phyloP scores from a whole-genome alignment of 2,113 vertebrate species.

The Cyanoliseus patagonus region DNA sequence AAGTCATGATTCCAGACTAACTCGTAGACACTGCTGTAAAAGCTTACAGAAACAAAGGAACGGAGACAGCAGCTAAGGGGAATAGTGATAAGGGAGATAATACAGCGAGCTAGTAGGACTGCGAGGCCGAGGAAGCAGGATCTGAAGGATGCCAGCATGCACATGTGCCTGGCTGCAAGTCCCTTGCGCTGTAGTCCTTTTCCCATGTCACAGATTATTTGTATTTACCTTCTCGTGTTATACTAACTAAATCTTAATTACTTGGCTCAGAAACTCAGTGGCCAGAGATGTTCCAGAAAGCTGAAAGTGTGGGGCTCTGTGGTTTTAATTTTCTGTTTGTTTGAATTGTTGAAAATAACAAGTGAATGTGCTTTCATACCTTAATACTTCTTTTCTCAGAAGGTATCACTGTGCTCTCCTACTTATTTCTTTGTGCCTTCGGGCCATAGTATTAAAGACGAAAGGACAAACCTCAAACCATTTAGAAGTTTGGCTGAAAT shows the following conservation, averaged over 20 bases:
- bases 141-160: background rate
- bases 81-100: background rate
- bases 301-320: background rate
- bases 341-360: background rate
- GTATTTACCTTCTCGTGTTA: background rate
- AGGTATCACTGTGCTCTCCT: background rate
- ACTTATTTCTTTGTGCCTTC: background rate
- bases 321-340: background rate
- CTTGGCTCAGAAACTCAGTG: background rate
- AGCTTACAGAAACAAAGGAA: slow-evolving; percentile 2
- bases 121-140: background rate
- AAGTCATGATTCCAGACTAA: slow-evolving; percentile 1
- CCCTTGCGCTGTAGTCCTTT: background rate
- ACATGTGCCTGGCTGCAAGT: background rate
- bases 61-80: background rate
- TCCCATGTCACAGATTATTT: background rate
- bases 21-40: background rate
- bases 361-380: background rate
- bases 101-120: background rate
- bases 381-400: background rate
- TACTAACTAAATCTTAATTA: background rate
- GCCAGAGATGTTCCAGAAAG: background rate
- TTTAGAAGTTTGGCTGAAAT: background rate
- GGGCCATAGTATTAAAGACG: background rate
- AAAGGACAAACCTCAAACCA: background rate